phyloP scores from a whole-genome alignment of 2,888 invertebrate genomes.

The Gortyna flavago region DNA sequence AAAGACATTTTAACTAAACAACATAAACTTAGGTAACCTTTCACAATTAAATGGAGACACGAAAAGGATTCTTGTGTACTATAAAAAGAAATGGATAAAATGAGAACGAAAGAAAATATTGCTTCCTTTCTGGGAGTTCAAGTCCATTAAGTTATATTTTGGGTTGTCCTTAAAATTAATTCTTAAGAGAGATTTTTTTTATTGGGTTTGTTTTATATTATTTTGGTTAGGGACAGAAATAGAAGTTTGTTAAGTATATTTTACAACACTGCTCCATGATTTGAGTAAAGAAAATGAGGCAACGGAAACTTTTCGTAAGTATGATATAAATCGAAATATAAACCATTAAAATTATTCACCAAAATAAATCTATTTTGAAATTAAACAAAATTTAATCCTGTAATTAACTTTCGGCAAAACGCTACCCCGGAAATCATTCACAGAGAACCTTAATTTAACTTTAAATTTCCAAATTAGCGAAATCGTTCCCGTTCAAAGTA shows the following conservation, averaged over 20 bases:
- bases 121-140: slow-evolving; percentile 20
- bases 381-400: slow-evolving; percentile 1
- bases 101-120: slow-evolving; percentile 8
- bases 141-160: slow-evolving; percentile 23
- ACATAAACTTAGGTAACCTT: slow-evolving; percentile 34
- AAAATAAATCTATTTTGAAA: slow-evolving; percentile 13
- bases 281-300: neutral
- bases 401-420: slow-evolving; percentile 20
- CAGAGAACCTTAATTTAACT: slow-evolving; percentile 33
- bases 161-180: slow-evolving; percentile 13
- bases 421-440: slow-evolving; percentile 32
- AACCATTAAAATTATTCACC: neutral
- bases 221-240: slow-evolving; percentile 8
- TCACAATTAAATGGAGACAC: slow-evolving; percentile 23
- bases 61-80: slow-evolving; percentile 41
- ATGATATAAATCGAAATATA: neutral
- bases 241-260: neutral
- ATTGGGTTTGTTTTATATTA: slow-evolving; percentile 12
- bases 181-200: slow-evolving; percentile 22
- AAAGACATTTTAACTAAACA: slow-evolving; percentile 43
- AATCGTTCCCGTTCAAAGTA: slow-evolving; percentile 20
- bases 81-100: slow-evolving; percentile 41
- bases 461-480: slow-evolving; percentile 39
- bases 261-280: neutral
- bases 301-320: neutral